phyloP scores from a whole-genome alignment of 2,888 invertebrate genomes.

The Alsophila aescularia region DNA sequence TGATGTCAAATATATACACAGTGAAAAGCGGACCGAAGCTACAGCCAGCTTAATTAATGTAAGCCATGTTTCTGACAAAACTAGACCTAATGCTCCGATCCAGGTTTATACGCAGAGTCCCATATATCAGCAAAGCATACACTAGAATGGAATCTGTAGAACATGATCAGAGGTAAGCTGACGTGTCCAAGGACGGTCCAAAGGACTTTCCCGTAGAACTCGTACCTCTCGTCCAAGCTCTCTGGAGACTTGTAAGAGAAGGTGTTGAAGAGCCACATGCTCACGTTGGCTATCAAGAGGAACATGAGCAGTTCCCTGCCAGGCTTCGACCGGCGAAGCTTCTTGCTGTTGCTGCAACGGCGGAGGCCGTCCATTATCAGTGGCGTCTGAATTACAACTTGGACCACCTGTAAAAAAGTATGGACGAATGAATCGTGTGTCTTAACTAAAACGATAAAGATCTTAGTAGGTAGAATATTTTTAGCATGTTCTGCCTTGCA shows the following conservation, averaged over 20 bases:
- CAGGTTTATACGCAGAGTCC: constrained; percentile 89
- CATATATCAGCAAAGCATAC: constrained; percentile 92
- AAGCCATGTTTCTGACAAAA: not conserved
- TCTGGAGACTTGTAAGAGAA: constrained; percentile 85
- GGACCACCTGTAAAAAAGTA: no score
- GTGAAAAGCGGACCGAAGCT: no score
- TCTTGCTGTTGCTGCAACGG: constrained; percentile 88
- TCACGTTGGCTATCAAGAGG: constrained; percentile 89
- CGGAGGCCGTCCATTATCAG: constrained; percentile 89
- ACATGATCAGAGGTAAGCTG: constrained; percentile 89
- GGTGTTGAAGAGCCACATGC: constrained; percentile 90
- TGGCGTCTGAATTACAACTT: constrained; percentile 89
- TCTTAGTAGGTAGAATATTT: no score
- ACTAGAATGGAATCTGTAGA: constrained; percentile 91
- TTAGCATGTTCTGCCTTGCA: no score
- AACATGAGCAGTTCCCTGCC: constrained; percentile 91
- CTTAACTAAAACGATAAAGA: no score
- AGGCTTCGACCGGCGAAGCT: constrained; percentile 87
- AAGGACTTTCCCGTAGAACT: constrained; percentile 87
- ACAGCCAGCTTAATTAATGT: no score
- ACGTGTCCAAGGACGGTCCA: constrained; percentile 91
- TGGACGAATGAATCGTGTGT: no score
- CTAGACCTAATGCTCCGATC: constrained; percentile 65
- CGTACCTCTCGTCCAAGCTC: constrained; percentile 83
- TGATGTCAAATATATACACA: no score